These are phyloP conservation scores for Brenthis hecate DNA, from an alignment of 2,888 invertebrate genomes.

Conservation along the genomic window DNA sequence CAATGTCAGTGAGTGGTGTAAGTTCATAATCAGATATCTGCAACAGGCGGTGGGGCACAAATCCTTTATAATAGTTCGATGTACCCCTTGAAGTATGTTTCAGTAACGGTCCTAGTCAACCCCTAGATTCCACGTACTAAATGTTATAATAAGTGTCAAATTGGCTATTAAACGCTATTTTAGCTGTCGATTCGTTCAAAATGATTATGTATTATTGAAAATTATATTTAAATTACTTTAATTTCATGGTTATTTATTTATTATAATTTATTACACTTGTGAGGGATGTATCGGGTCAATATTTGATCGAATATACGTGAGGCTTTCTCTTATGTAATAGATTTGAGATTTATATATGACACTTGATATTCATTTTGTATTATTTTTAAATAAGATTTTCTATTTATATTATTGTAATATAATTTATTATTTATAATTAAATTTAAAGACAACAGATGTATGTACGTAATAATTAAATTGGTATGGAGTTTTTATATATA, in stretches of 20 bases:
- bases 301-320: not conserved
- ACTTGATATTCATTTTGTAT: no score
- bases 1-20: conserved; percentile 21
- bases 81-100: conserved; percentile 64
- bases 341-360: no score
- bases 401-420: conserved; percentile 1
- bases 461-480: not conserved
- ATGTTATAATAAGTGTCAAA: conserved; percentile 25
- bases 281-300: not conserved
- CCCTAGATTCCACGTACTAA: conserved; percentile 43
- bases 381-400: no score
- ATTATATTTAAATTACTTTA: not conserved
- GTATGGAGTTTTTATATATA: not conserved
- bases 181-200: conserved; percentile 19
- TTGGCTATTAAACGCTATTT: conserved; percentile 26
- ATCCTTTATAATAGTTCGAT: conserved; percentile 54
- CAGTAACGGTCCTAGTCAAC: conserved; percentile 74
- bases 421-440: not conserved
- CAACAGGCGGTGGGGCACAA: conserved; percentile 57
- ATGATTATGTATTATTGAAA: not conserved
- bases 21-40: conserved; percentile 18
- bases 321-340: not conserved
- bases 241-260: not conserved
- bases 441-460: not conserved
- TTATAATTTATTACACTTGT: conserved; percentile 5